phyloP scores from a whole-genome alignment of 2,888 invertebrate genomes.

The Cryptus viduatorius region DNA sequence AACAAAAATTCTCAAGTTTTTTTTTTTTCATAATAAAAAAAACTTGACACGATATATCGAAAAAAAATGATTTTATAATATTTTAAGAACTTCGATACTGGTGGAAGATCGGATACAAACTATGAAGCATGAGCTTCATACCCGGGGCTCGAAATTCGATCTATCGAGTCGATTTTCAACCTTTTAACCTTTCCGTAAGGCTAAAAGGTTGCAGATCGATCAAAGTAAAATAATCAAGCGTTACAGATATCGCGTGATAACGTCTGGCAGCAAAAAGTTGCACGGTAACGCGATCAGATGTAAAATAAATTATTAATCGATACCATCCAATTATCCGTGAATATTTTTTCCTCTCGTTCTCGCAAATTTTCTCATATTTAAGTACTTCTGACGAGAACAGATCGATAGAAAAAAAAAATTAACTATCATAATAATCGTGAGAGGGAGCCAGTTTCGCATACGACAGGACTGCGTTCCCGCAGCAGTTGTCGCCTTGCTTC shows the following conservation, averaged over 20 bases:
- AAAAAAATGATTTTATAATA: no score
- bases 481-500: background rate
- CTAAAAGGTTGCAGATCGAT: constrained; percentile 26
- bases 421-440: constrained; percentile 16
- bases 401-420: background rate
- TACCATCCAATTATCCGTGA: constrained; percentile 10
- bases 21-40: background rate
- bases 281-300: constrained; percentile 23
- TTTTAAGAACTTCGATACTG: no score
- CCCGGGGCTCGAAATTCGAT: background rate
- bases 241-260: background rate
- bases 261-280: background rate
- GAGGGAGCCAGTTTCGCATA: constrained; percentile 4
- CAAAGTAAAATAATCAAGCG: background rate
- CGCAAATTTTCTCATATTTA: constrained; percentile 33
- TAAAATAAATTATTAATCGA: constrained; percentile 27
- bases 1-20: background rate
- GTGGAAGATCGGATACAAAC: background rate
- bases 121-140: no score
- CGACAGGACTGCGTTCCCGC: constrained; percentile 18
- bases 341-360: constrained; percentile 14
- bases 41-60: no score
- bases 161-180: no score
- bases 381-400: no score
- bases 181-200: no score